A percentile compares a stretch with the other conserved stretches of the same genome.
These are phyloP conservation scores for Falco berigora DNA, from an alignment of 2,797 vertebrate genomes.

Conservation along the genomic window DNA sequence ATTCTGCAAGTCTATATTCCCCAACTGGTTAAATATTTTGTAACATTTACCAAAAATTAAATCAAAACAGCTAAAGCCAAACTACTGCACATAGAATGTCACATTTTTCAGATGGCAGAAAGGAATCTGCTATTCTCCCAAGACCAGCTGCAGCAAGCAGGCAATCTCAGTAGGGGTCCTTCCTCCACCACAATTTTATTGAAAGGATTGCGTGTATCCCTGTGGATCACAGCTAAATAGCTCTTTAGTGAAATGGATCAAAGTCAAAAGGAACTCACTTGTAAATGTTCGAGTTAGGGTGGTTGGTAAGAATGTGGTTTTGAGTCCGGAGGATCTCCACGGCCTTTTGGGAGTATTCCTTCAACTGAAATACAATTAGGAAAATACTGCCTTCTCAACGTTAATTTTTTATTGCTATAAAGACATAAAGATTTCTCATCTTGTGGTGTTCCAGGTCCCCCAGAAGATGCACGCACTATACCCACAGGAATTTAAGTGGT, in stretches of 20 bases:
- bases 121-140: background rate
- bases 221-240: background rate
- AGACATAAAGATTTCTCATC: background rate
- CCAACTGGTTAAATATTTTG: background rate
- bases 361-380: slow-evolving; percentile 76
- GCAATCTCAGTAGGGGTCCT: background rate
- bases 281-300: slow-evolving; percentile 99
- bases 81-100: background rate
- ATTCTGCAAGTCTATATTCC: background rate
- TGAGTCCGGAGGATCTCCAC: slow-evolving; percentile 96
- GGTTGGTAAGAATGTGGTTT: slow-evolving; percentile 98
- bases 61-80: background rate
- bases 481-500: background rate
- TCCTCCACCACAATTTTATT: background rate
- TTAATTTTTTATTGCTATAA: background rate
- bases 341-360: slow-evolving; percentile 97
- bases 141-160: background rate
- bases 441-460: background rate
- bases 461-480: background rate
- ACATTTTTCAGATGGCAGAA: background rate
- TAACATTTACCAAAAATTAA: background rate
- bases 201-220: background rate
- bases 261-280: slow-evolving; percentile 78
- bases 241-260: background rate
- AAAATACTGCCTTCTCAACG: background rate